A percentile compares a stretch with the other conserved stretches of the same genome.
These are phyloP conservation scores for rat (Rattus norvegicus) DNA, from an alignment of 2,113 vertebrate genomes.

Conservation along the genomic window GRCr8 NC_086021.1:149445001-149445500, in stretches of 20 bases:
- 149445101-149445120: not conserved
- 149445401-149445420: not conserved
- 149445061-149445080: not conserved
- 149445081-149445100: not conserved
- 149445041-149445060: slow-evolving; percentile 38
- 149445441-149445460: not conserved
- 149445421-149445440: not conserved
- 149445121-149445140: not conserved
- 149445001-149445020: slow-evolving; percentile 46
- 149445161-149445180: not conserved
- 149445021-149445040: slow-evolving; percentile 26
- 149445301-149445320: not conserved
- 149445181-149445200: not conserved
- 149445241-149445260: not conserved
- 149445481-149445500: not conserved
- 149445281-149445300: not conserved
- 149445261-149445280: not conserved
- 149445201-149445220: not conserved
- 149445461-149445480: not conserved
- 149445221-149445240: not conserved
- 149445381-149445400: not conserved
- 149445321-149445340: not conserved
- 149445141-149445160: not conserved
- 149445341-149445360: not conserved
- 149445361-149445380: too few species aligned